Conservation (phyloP, 2,888 invertebrate species). For the Saturnia japonica region DNA sequence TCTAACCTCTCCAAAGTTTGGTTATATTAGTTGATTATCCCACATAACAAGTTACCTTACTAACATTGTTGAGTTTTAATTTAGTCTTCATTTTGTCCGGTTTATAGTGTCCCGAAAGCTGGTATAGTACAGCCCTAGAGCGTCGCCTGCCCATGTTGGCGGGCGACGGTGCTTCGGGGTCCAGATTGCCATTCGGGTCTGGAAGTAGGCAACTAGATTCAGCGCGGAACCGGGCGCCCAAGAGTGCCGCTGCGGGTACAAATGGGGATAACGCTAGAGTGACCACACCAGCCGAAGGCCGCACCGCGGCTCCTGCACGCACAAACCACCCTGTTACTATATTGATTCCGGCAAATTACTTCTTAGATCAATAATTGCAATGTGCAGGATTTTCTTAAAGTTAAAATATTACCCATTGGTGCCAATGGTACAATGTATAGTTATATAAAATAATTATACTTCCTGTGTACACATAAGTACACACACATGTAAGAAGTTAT, state of each 20-base stretch:
- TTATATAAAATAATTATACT: no score
- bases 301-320: constrained; percentile 82
- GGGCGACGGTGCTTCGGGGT: constrained; percentile 90
- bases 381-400: constrained; percentile 18
- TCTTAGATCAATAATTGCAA: neutral
- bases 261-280: constrained; percentile 84
- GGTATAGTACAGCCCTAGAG: constrained; percentile 97
- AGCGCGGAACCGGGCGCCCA: constrained; percentile 90
- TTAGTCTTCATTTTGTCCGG: constrained; percentile 96
- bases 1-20: no score
- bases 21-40: no score
- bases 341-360: constrained; percentile 6
- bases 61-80: constrained; percentile 96
- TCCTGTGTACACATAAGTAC: no score
- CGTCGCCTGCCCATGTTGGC: constrained; percentile 95
- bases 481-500: no score
- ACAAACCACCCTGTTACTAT: constrained; percentile 78
- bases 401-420: neutral
- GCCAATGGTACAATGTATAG: neutral
- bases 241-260: constrained; percentile 88
- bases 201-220: constrained; percentile 90
- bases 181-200: constrained; percentile 92
- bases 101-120: constrained; percentile 97
- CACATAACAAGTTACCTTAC: constrained; percentile 75
- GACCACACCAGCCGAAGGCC: constrained; percentile 82